These are phyloP conservation scores for Leuciscus waleckii DNA, from an alignment of 2,797 vertebrate genomes.

Conservation along the genomic window DNA sequence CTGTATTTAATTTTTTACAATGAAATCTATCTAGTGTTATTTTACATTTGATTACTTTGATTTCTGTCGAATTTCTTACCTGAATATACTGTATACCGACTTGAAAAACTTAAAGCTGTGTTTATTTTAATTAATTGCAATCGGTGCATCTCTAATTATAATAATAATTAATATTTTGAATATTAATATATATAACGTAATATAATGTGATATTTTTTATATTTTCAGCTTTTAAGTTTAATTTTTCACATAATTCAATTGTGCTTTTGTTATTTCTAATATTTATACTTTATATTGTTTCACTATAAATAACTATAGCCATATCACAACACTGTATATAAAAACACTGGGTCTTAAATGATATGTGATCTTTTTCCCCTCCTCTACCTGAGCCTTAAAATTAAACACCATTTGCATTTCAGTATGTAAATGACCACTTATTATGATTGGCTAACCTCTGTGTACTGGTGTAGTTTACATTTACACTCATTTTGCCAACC, in stretches of 20 bases:
- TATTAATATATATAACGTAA: no score
- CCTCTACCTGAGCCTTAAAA: background rate
- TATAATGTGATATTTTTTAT: no score
- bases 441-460: background rate
- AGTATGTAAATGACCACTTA: background rate
- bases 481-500: background rate
- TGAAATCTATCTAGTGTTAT: no score
- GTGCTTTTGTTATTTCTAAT: background rate
- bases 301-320: background rate
- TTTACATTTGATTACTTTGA: no score
- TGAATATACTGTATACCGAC: no score
- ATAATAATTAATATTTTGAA: background rate
- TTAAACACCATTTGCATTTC: background rate
- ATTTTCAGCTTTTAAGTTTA: no score
- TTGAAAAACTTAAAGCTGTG: no score
- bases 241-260: background rate
- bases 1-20: no score
- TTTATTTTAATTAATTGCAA: no score
- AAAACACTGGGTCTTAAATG: background rate
- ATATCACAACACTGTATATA: no score
- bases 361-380: background rate
- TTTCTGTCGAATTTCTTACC: no score
- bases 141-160: background rate
- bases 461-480: background rate
- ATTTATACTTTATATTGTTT: background rate